A percentile compares a stretch with the other conserved stretches of the same genome.
phyloP scores from a whole-genome alignment of 2,888 invertebrate species.

The Nymphalis polychloros region DNA sequence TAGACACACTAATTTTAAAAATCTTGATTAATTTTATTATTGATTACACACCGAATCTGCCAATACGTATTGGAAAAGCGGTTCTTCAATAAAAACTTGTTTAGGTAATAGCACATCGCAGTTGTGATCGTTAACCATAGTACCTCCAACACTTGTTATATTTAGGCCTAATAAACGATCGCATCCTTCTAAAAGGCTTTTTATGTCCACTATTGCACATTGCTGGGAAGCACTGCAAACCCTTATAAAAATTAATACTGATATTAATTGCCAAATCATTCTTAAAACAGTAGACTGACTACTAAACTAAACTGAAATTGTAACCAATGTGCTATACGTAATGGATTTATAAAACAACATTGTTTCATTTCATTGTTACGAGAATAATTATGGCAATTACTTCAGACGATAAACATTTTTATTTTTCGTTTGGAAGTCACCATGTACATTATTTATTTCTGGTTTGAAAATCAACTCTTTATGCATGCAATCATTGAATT shows the following conservation, averaged over 20 bases:
- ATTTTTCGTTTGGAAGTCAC: neutral
- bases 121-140: slow-evolving; percentile 74
- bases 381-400: neutral
- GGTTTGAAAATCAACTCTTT: neutral
- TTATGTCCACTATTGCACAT: slow-evolving; percentile 62
- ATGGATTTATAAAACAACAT: neutral
- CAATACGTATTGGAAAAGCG: slow-evolving; percentile 63
- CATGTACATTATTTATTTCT: neutral
- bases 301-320: slow-evolving; percentile 22
- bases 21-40: neutral
- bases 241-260: slow-evolving; percentile 40
- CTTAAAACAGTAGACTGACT: slow-evolving; percentile 40
- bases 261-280: slow-evolving; percentile 31
- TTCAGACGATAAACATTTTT: slow-evolving; percentile 6
- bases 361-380: slow-evolving; percentile 6
- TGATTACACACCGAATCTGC: slow-evolving; percentile 63
- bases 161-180: slow-evolving; percentile 66
- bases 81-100: slow-evolving; percentile 74
- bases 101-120: slow-evolving; percentile 74
- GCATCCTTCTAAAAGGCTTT: slow-evolving; percentile 69
- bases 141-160: slow-evolving; percentile 69
- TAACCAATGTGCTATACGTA: neutral
- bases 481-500: no score
- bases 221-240: slow-evolving; percentile 46
- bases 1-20: neutral